These are phyloP conservation scores for Ridgeia piscesae DNA, from an alignment of 1,140 invertebrate genomes.

Conservation along the genomic window DNA sequence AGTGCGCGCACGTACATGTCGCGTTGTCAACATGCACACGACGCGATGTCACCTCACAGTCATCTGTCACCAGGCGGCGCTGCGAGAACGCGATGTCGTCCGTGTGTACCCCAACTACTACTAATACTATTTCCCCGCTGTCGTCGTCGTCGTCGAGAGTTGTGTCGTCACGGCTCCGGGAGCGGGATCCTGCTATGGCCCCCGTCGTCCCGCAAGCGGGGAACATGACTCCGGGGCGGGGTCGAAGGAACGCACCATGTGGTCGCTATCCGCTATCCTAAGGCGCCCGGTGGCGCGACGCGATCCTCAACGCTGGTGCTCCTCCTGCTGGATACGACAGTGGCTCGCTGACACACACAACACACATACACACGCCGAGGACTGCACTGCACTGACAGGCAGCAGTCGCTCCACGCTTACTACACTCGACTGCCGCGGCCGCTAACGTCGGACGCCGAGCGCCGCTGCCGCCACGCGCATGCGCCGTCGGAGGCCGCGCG, in stretches of 20 bases:
- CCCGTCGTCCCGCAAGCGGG: background rate
- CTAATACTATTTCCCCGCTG: no score
- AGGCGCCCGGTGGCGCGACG: background rate
- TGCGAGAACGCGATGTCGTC: background rate
- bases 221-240: background rate
- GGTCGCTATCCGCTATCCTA: background rate
- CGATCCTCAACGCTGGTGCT: background rate
- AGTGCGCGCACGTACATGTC: background rate
- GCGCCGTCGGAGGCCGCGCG: no score
- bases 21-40: background rate
- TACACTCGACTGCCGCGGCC: background rate
- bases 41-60: background rate
- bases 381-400: background rate
- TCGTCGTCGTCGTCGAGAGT: background rate
- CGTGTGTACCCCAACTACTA: background rate
- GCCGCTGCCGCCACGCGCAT: background rate
- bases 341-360: background rate
- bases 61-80: background rate
- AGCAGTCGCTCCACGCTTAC: background rate
- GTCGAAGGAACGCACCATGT: background rate
- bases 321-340: background rate
- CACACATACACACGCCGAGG: background rate
- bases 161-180: background rate
- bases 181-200: background rate
- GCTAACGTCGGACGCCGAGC: background rate